Conservation (phyloP, 2,888 invertebrate genomes). For the Diadromus collaris region DNA sequence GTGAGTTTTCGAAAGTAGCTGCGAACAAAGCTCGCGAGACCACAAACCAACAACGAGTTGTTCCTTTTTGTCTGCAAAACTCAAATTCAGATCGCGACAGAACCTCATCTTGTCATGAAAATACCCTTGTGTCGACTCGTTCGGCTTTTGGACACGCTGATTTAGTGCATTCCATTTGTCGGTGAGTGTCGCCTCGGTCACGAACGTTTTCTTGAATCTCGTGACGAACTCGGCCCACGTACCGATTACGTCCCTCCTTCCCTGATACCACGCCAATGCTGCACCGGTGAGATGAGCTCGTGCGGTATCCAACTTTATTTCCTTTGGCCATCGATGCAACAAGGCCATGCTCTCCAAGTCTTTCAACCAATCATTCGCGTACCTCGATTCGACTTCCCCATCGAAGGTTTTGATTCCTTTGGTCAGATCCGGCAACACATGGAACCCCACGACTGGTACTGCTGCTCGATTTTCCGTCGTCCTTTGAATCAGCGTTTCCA, state of each 20-base stretch:
- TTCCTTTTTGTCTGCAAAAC: slow-evolving; percentile 24
- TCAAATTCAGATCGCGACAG: slow-evolving; percentile 16
- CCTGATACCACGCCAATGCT: slow-evolving; percentile 25
- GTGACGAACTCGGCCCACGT: slow-evolving; percentile 14
- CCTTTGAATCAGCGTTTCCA: slow-evolving; percentile 16
- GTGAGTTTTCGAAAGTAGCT: slow-evolving; percentile 20
- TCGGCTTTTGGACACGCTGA: slow-evolving; percentile 13
- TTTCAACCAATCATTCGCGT: slow-evolving; percentile 21
- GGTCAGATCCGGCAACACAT: slow-evolving; percentile 15
- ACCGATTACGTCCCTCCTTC: slow-evolving; percentile 2
- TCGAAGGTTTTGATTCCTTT: slow-evolving; percentile 16
- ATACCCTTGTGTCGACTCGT: slow-evolving; percentile 21
- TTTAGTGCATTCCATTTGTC: slow-evolving; percentile 29
- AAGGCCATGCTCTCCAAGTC: slow-evolving; percentile 13
- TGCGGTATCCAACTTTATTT: slow-evolving; percentile 17
- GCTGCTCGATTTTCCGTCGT: slow-evolving; percentile 17
- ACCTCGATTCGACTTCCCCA: slow-evolving; percentile 20
- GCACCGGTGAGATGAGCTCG: slow-evolving; percentile 28
- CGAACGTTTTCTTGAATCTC: slow-evolving; percentile 27
- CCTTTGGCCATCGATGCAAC: slow-evolving; percentile 24
- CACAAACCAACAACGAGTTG: slow-evolving; percentile 24
- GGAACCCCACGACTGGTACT: slow-evolving; percentile 9
- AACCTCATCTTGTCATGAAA: slow-evolving; percentile 34
- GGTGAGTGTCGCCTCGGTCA: slow-evolving; percentile 20
- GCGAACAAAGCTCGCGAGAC: slow-evolving; percentile 27